Base-by-base conservation (phyloP, 2,797 vertebrate species). In the Enteromius trimaculatus region DNA sequence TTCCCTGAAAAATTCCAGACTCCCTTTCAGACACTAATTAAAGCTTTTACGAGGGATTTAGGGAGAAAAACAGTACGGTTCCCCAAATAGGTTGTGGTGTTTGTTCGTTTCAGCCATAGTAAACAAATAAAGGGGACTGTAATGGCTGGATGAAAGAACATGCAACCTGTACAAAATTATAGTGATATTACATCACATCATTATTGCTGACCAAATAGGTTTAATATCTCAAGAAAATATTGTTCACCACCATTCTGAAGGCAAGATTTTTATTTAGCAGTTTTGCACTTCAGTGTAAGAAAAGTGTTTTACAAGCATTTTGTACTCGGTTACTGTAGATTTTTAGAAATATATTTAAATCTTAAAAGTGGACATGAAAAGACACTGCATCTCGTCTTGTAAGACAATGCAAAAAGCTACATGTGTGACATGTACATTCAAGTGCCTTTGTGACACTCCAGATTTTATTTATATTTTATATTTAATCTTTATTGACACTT, bases 61-160 rank as follows among this genome's bases (percentile, higher is more conserved):
- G 85, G 26, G 84, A 85, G 87, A 79, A 89, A 91, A 93, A 92
- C 90, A 90, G 72, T 86, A 72, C 87, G 86, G 79, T 70, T 88
- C 84, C 90, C 90, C 91, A 94, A 92, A 90, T 92, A 92, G 90
- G 87, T 90, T 92, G 93, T 81, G 91, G 91, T 89, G 90, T 84
- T 91, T 91, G 89, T 93, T 92, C 92, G 89, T 95, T 95, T 95
- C 89, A 92, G 92, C 93, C 90, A 90, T 91, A 89, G 91, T 92
- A 94, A 94, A 95, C 91, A 93, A 86, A 91, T 89, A 92, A 92
- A 93, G 89, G 82, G 78, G 88, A 91, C 88, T 86, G 91, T 87
- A 88, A 90, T 88, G 85, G 88, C 80, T 89, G 85, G 60, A 84
- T 86, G 89, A 82, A 65, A 64, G 4, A 34, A 49, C 37, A 19